Conservation (phyloP, 2,797 vertebrate genomes). For the Rallus crepitans region DNA sequence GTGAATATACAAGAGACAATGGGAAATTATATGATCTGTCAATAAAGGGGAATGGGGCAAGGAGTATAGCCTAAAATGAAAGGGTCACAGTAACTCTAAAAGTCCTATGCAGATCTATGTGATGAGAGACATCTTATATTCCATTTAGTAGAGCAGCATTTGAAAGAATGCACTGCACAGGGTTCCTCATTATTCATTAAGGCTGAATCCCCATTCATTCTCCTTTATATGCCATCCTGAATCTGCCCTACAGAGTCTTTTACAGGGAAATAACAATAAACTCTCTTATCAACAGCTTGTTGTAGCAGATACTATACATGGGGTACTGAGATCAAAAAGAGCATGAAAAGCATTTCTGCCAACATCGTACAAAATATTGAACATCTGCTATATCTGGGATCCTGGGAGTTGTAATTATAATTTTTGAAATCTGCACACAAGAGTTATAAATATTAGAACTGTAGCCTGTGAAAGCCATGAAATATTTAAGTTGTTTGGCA, state of each 20-base stretch:
- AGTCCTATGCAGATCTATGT: not conserved
- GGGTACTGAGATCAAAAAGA: conserved; percentile 83
- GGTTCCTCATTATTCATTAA: conserved; percentile 62
- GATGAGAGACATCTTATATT: not conserved
- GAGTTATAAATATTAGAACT: conserved; percentile 90
- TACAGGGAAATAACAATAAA: conserved; percentile 77
- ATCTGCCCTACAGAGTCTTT: conserved; percentile 63
- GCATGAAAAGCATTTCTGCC: conserved; percentile 85
- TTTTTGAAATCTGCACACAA: conserved; percentile 88
- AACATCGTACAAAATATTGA: conserved; percentile 86
- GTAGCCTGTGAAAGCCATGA: conserved; percentile 85
- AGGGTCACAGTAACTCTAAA: not conserved
- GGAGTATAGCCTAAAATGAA: conserved; percentile 23
- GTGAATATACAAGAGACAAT: conserved; percentile 11
- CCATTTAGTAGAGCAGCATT: not conserved
- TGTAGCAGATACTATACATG: conserved; percentile 84
- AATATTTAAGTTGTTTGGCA: conserved; percentile 89
- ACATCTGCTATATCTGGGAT: conserved; percentile 87
- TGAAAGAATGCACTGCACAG: conserved; percentile 36
- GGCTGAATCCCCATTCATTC: conserved; percentile 39
- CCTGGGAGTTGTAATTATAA: conserved; percentile 88
- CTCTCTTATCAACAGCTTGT: conserved; percentile 84
- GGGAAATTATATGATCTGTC: conserved; percentile 22
- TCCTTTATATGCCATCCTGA: conserved; percentile 37
- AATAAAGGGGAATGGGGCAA: not conserved